Evolutionary conservation across 2,888 invertebrate genomes (phyloP), one percentile per base, ranked within the genome.

Genomic region (Lepetodrilus schrolli): DNA sequence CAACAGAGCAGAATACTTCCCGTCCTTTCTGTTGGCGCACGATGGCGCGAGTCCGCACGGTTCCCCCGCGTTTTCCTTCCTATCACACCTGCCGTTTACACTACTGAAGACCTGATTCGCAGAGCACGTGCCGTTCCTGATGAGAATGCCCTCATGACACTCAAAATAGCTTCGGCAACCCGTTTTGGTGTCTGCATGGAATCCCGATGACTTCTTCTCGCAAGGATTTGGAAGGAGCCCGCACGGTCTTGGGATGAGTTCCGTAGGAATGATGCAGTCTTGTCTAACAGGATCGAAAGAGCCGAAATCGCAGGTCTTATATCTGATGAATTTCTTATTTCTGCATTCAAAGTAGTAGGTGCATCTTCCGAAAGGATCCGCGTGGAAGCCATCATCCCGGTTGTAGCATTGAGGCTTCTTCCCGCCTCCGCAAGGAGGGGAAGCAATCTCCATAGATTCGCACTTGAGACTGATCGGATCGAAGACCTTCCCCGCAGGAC

Each of bases 331-430:
- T 20, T 48, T 36, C 26, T 72, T 69, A 2, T 68, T 13, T 20
- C 73, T 73, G 47, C 82, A 82, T 65, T 80, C 78, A 69, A 81
- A 81, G 75, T 81, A 82, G 71, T 80, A 77, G 5, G 81, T 75
- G 49, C 82, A 82, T 21, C 82, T 75, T 13, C 82, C 81, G 71
- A 71, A 78, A 8, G 77, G 77, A 70, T 82, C 82, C 1, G 81
- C 80, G 66, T 80, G 75, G 47, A 77, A 75, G 34, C 82, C 82
- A 69, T 82, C 80, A 2, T 58, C 51, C 20, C 78, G 65, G 20
- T 75, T 69, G 0, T 70, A 37, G 47, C 82, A 82, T 34, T 66
- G 65, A n/a, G 82, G 82, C 4, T 58, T 38, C 21, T 71, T 72
- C 10, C 78, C 80, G 13, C 70, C 75, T 0, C 82, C 82, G 38